Percentiles rank a stretch among this genome's conserved stretches.
These are phyloP conservation scores for Aurelia aurita complex sp. Pacific DNA, from an alignment of 30 jellyfish, hydroid and myxozoan species.

Conservation along the genomic window DNA sequence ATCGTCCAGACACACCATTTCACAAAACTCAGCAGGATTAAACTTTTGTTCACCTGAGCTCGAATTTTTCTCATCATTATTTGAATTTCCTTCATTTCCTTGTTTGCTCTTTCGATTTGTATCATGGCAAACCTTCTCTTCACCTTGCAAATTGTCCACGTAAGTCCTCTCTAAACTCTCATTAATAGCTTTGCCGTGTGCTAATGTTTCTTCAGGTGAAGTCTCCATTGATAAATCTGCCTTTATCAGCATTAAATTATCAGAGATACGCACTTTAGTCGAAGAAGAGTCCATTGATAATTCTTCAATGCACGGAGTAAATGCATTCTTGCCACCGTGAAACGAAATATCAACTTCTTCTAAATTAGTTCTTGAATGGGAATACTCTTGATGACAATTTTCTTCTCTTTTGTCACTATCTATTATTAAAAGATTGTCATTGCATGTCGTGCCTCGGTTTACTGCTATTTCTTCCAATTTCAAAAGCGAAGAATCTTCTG, in stretches of 20 bases:
- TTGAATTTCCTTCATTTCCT: neutral
- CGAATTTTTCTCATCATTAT: neutral
- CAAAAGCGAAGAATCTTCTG: slow-evolving; percentile 37
- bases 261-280: slow-evolving; percentile 39
- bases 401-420: neutral
- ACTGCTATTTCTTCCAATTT: neutral
- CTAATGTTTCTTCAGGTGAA: neutral
- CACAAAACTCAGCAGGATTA: neutral
- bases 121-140: neutral
- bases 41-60: neutral
- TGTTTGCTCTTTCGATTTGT: neutral
- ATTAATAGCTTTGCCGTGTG: neutral
- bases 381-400: neutral
- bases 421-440: neutral
- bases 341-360: neutral
- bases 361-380: neutral
- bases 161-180: neutral
- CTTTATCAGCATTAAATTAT: slow-evolving; percentile 51
- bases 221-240: slow-evolving; percentile 43
- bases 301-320: slow-evolving; percentile 1
- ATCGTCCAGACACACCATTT: neutral
- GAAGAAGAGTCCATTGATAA: neutral
- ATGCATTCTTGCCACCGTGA: too few relatives aligned
- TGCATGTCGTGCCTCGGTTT: neutral
- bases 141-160: neutral